Percentiles rank a stretch among this genome's conserved stretches.
phyloP scores from a whole-genome alignment of 2,888 invertebrate genomes.

The Proisotoma minuta region DNA sequence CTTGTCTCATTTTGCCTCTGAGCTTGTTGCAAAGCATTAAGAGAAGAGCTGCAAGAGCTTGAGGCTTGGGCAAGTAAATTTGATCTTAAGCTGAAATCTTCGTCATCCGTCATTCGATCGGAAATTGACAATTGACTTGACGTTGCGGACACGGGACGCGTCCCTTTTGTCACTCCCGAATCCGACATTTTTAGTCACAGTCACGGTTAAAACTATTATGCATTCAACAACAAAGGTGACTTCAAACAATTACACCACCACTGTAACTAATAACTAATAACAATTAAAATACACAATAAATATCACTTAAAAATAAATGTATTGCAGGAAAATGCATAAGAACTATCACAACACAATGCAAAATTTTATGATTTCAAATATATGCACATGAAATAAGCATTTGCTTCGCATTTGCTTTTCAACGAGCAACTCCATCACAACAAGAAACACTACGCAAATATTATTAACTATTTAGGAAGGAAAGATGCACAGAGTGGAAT shows the following conservation, averaged over 20 bases:
- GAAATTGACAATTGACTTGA: conserved; percentile 34
- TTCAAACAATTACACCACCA: not conserved
- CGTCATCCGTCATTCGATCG: conserved; percentile 26
- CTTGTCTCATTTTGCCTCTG: not conserved
- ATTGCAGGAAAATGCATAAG: too few relatives aligned
- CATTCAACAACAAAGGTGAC: not conserved
- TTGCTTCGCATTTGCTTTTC: too few relatives aligned
- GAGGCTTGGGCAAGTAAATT: conserved; percentile 14
- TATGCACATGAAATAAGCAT: too few relatives aligned
- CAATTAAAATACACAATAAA: too few relatives aligned
- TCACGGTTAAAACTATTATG: not conserved
- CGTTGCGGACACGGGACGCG: conserved; percentile 27
- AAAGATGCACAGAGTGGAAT: not conserved
- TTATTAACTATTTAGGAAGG: too few relatives aligned
- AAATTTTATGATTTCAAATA: too few relatives aligned
- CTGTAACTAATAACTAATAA: not conserved
- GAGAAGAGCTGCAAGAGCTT: conserved; percentile 29
- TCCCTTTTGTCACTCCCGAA: not conserved
- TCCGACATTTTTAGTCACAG: too few relatives aligned
- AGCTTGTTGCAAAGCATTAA: conserved; percentile 16
- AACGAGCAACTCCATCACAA: too few relatives aligned
- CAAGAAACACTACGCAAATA: too few relatives aligned
- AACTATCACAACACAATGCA: not conserved
- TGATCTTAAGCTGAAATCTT: conserved; percentile 27
- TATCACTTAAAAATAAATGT: too few relatives aligned